Evolutionary conservation across 2,888 invertebrate genomes (phyloP).

Genomic region (Netelia virgata): DNA sequence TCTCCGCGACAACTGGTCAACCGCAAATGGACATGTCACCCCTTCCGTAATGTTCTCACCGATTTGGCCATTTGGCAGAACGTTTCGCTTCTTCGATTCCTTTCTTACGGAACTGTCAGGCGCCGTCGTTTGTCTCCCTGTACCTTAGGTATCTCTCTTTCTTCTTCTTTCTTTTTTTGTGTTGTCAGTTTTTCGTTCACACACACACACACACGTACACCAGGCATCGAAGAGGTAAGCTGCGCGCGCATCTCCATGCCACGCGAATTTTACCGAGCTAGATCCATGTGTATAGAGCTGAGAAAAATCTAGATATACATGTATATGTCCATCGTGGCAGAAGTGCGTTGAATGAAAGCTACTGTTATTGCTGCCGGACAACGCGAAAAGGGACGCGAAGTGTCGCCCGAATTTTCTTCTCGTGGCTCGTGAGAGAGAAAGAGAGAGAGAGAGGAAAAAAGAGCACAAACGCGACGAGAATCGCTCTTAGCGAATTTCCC

Average conservation of each 20-base stretch:
- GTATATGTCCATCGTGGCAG: not conserved
- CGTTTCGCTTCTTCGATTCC: slow-evolving; percentile 57
- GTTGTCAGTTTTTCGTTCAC: slow-evolving; percentile 70
- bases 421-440: not conserved
- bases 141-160: slow-evolving; percentile 70
- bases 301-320: slow-evolving; percentile 14
- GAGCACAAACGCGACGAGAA: slow-evolving; percentile 67
- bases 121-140: slow-evolving; percentile 66
- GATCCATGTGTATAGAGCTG: not conserved
- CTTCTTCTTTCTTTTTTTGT: slow-evolving; percentile 76
- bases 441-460: slow-evolving; percentile 59
- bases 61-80: slow-evolving; percentile 75
- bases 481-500: slow-evolving; percentile 65
- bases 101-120: slow-evolving; percentile 67
- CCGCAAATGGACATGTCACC: slow-evolving; percentile 85
- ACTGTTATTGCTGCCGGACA: slow-evolving; percentile 45
- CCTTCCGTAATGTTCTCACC: slow-evolving; percentile 80
- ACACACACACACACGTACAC: not conserved
- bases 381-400: slow-evolving; percentile 55
- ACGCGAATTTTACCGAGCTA: slow-evolving; percentile 74
- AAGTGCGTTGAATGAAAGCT: slow-evolving; percentile 15
- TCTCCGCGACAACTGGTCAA: slow-evolving; percentile 81
- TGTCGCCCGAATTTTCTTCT: slow-evolving; percentile 32
- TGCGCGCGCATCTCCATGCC: slow-evolving; percentile 76
- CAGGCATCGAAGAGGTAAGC: slow-evolving; percentile 80